Base-by-base conservation (phyloP, 2,888 invertebrate genomes). In the Leptinotarsa juncta region DNA sequence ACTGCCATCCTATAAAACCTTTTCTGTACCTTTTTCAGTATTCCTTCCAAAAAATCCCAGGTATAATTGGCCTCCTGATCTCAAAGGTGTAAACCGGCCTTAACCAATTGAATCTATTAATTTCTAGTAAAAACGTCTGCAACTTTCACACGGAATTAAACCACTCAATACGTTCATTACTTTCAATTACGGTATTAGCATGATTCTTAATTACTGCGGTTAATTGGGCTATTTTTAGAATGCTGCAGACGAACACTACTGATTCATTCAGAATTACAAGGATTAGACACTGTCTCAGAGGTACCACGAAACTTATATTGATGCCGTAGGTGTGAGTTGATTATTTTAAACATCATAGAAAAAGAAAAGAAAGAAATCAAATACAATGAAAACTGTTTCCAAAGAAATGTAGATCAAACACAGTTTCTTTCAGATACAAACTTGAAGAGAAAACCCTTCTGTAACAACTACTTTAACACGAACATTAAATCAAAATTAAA, bases 71-170 rank as follows among this genome's bases (percentile, higher is more conserved):
- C 26, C 26, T 4, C 10, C 10, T 32, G 42, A 42, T 51, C 51
- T 16, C n/a, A 7, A 0, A 12, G 5, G 18, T 62, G 42, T 32
- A 14, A 62, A 62, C 62, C 42, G 32, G 7, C 62, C 62, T 62
- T 62, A 10, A 62, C 16, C 23, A 32, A 68, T 12, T 23, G 18
- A 68, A 50, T 50, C 76, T 74, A 71, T 67, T 57, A 53, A 74
- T 70, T 72, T 71, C 66, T 67, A 65, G 70, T 65, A 67, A 51
- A 70, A 69, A 69, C 66, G 62, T 60, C 71, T 53, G 57, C 60
- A 26, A 76, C 73, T 76, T 76, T 76, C 73, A 76, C 76, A 76
- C 76, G 76, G 73, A 71, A 73, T 70, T 71, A 66, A 65, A 67
- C 70, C 67, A 71, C 73, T 76, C 71, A 57, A 73, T 65, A 71